These are phyloP conservation scores for Hemibagrus wyckioides DNA, from an alignment of 2,113 vertebrate species.

Conservation along the genomic window DNA sequence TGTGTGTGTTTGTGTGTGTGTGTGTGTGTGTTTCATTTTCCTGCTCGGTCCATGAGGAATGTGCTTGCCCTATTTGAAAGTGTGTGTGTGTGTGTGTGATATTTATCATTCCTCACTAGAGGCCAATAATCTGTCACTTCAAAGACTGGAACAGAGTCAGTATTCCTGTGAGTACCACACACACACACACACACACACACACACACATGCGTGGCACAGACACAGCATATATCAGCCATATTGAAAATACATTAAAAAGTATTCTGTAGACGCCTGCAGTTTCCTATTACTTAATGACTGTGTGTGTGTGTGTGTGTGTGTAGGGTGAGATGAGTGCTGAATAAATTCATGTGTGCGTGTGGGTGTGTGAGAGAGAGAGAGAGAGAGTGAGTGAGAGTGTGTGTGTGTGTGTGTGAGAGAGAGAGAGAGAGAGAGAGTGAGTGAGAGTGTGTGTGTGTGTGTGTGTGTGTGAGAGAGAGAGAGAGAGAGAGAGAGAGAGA, in stretches of 20 bases:
- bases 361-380: no score
- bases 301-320: constrained; percentile 10
- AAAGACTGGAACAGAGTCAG: constrained; percentile 10
- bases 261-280: constrained; percentile 14
- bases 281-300: constrained; percentile 20
- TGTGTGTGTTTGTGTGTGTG: background rate
- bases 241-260: constrained; percentile 20
- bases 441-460: no score
- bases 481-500: no score
- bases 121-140: constrained; percentile 14
- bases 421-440: no score
- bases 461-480: no score
- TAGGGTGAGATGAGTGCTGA: background rate
- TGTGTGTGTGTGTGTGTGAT: constrained; percentile 37
- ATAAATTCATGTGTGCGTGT: background rate
- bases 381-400: no score
- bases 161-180: background rate
- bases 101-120: constrained; percentile 29
- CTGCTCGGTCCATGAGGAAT: background rate
- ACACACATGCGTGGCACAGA: background rate
- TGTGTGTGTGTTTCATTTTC: background rate
- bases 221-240: background rate
- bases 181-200: constrained; percentile 9
- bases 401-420: constrained; percentile 1
- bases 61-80: background rate